These are phyloP conservation scores for Cochlearius cochlearius DNA, from an alignment of 2,113 vertebrate genomes.

Conservation along the genomic window DNA sequence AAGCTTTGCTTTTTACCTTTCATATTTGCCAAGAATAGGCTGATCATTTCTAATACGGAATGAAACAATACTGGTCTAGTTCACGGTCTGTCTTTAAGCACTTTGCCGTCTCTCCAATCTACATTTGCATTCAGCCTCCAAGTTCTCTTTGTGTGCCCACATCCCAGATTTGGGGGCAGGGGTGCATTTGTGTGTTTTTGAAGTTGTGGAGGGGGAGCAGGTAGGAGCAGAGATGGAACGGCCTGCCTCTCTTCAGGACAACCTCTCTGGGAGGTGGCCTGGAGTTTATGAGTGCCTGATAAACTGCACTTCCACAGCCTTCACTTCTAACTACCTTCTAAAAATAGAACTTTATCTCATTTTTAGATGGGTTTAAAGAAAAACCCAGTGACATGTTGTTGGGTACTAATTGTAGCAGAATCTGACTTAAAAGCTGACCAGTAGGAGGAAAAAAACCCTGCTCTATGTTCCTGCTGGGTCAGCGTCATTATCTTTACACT, in stretches of 20 bases:
- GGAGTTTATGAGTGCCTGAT: neutral
- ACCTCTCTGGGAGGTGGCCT: neutral
- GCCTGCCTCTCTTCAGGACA: neutral
- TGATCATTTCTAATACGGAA: neutral
- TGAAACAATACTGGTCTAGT: neutral
- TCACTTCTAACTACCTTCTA: neutral
- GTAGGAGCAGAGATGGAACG: neutral
- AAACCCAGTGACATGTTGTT: neutral
- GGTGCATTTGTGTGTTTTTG: neutral
- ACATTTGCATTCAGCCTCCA: neutral
- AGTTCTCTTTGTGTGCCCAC: neutral
- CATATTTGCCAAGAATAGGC: constrained; percentile 3
- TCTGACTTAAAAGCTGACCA: constrained; percentile 7
- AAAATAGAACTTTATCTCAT: neutral
- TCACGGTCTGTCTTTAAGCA: neutral
- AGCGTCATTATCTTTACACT: neutral
- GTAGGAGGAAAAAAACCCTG: neutral
- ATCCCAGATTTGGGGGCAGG: neutral
- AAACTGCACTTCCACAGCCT: neutral
- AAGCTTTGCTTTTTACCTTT: neutral
- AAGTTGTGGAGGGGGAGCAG: neutral
- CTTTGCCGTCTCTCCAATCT: neutral
- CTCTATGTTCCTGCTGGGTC: neutral
- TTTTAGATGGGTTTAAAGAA: neutral
- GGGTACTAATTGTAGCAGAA: neutral